Conservation (phyloP, 1,140 invertebrate species). For the Scaptomyza montana region DNA sequence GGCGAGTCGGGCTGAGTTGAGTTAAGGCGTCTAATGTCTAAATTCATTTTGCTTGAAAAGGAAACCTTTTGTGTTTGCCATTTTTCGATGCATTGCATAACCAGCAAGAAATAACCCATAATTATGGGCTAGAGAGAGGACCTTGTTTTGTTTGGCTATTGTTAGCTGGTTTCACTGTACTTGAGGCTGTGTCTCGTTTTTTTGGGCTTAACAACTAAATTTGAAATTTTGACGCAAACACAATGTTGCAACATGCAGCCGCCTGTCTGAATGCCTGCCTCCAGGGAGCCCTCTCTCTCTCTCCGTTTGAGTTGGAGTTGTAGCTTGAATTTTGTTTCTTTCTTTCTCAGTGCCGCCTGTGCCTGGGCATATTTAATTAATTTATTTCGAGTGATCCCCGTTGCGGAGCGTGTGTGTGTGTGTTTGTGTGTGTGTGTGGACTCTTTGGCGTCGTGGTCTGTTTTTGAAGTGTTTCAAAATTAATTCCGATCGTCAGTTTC, state of each 20-base stretch:
- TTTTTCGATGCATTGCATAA: constrained; percentile 70
- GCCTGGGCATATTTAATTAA: constrained; percentile 76
- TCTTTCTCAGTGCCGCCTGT: not conserved
- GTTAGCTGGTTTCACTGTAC: constrained; percentile 46
- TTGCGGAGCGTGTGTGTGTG: not conserved
- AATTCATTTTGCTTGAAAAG: constrained; percentile 55
- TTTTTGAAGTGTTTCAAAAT: constrained; percentile 81
- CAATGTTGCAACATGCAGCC: constrained; percentile 56
- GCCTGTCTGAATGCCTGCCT: constrained; percentile 37
- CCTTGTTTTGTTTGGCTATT: constrained; percentile 47
- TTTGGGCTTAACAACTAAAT: constrained; percentile 82
- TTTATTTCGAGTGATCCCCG: constrained; percentile 66
- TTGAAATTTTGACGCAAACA: constrained; percentile 79
- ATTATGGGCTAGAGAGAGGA: constrained; percentile 28
- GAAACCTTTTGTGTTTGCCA: constrained; percentile 17
- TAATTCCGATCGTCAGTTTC: constrained; percentile 68
- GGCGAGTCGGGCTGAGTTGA: too few relatives aligned
- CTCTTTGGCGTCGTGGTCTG: constrained; percentile 46
- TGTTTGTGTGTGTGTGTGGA: constrained; percentile 32
- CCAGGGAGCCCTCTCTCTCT: constrained; percentile 40
- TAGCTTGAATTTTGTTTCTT: not conserved
- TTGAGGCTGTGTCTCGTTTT: constrained; percentile 68
- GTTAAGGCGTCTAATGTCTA: constrained; percentile 72
- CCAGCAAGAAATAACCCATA: constrained; percentile 47
- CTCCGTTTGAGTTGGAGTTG: not conserved